phyloP scores from a whole-genome alignment of 2,888 invertebrate genomes.

The Chaitophorus viminalis region DNA sequence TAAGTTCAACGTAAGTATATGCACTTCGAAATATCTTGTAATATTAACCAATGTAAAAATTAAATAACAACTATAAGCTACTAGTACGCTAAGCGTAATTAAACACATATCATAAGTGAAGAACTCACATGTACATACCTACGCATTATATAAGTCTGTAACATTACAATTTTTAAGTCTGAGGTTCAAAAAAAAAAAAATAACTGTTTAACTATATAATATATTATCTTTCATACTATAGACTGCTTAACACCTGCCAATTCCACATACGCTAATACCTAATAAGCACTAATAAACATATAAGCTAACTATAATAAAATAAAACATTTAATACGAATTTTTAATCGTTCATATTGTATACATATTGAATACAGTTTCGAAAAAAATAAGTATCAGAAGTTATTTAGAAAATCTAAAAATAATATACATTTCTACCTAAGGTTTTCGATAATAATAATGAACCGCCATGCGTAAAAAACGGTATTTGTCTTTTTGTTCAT shows the following conservation, averaged over 20 bases:
- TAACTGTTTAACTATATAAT: not conserved
- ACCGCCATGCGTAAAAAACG: not conserved
- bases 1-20: no score
- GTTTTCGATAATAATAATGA: slow-evolving; percentile 15
- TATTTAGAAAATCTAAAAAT: slow-evolving; percentile 40
- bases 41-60: no score
- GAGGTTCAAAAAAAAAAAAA: not conserved
- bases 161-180: not conserved
- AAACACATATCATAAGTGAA: not conserved
- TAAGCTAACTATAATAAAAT: not conserved
- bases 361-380: not conserved
- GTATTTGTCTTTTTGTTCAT: not conserved
- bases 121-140: not conserved
- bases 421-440: slow-evolving; percentile 15
- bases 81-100: not conserved
- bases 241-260: not conserved
- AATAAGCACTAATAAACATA: no score
- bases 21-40: no score
- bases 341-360: slow-evolving; percentile 15
- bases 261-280: no score
- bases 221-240: not conserved
- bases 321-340: not conserved
- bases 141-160: not conserved
- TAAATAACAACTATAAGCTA: no score
- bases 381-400: slow-evolving; percentile 29